phyloP scores from a whole-genome alignment of 2,888 invertebrate species.

The Dugesia japonica region DNA sequence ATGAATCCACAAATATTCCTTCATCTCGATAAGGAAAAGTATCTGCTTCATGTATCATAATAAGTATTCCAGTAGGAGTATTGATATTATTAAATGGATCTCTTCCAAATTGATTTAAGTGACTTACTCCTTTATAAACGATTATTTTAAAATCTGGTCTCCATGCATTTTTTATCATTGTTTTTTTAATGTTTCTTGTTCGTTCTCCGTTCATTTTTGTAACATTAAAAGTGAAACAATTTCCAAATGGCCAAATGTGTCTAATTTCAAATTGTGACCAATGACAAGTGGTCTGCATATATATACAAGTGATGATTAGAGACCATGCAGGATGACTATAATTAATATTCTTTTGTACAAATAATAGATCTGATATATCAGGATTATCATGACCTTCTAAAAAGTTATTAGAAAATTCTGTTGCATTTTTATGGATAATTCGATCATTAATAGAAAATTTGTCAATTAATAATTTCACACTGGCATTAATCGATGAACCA shows the following conservation, averaged over 20 bases:
- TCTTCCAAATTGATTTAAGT: not conserved
- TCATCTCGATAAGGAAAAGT: slow-evolving; percentile 29
- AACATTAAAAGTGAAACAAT: slow-evolving; percentile 30
- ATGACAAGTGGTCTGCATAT: slow-evolving; percentile 21
- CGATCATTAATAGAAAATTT: not conserved
- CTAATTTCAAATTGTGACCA: slow-evolving; percentile 22
- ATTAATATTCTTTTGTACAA: not conserved
- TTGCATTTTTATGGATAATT: not conserved
- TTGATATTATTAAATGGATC: slow-evolving; percentile 12
- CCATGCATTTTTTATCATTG: not conserved
- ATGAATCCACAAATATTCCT: slow-evolving; percentile 25
- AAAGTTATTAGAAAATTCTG: not conserved
- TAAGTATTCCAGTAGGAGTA: slow-evolving; percentile 25
- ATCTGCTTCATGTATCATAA: slow-evolving; percentile 33
- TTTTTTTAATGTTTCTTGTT: not conserved
- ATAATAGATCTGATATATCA: not conserved
- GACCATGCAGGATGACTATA: slow-evolving; percentile 25
- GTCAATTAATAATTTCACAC: not conserved
- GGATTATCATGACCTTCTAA: not conserved
- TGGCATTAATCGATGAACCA: not conserved
- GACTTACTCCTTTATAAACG: slow-evolving; percentile 28
- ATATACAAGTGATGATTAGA: slow-evolving; percentile 20
- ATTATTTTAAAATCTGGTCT: slow-evolving; percentile 31
- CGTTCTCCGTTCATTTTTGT: not conserved
- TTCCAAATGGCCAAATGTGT: slow-evolving; percentile 32